Base-by-base conservation (phyloP, 2,797 vertebrate genomes). In the Falco biarmicus region DNA sequence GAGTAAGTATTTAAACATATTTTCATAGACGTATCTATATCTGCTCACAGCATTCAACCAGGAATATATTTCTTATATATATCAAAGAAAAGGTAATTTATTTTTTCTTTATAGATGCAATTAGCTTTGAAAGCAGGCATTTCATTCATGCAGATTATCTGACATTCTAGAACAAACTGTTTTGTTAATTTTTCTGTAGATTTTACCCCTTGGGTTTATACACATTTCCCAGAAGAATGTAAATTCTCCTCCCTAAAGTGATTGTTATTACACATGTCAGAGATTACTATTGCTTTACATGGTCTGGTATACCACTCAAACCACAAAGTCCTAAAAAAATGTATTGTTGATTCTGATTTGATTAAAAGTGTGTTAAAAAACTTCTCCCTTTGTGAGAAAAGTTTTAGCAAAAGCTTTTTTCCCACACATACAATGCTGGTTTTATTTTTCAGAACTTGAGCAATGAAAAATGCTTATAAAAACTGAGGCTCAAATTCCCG, bases 281-380 rank as follows among this genome's bases (percentile, higher is more conserved):
- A 88, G 47, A 94, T 75, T 51, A 54, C 24, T 91, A 75, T 32
- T 90, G 65, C 41, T 95, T 86, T 77, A 82, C 56, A 60, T 45
- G 22, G 16, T 90, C 78, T 84, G 85, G 81, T 88, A n/a, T 47
- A 95, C 56, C 69, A 50, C 25, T 96, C 76, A 89, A 94, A 87
- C 25, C 22, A 84, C 48, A 68, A 81, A 93, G 63, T 71, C 41
- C 81, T 79, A 57, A 48, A 73, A 87, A 92, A 86, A 82, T 2
- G 37, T 70, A 79, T 47, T 78, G 54, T 83, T 86, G 43, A 88
- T 90, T 79, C 39, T 48, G 47, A 61, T 63, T 86, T 88, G 76
- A 95, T 90, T 89, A 90, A 84, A 93, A 81, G 11, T 39, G 11
- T 64, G 13, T 68, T 93, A 47, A 70, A 76, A 87, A 81, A 21